Base-by-base conservation (phyloP, 2,797 vertebrate species). In the Gymnoscopelus microlampas region DNA sequence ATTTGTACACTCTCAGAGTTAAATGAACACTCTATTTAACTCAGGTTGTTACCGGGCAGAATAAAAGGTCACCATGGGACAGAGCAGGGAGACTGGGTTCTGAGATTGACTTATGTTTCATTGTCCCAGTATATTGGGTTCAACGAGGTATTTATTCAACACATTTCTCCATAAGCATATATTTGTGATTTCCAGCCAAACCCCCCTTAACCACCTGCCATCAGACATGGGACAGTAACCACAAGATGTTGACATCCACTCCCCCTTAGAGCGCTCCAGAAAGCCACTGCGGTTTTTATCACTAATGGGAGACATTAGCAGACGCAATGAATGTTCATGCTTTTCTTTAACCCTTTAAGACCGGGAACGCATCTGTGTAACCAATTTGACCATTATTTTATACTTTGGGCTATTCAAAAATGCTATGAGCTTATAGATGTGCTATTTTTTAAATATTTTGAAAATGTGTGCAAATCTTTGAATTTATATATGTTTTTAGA, bases 241-340 rank as follows among this genome's bases (percentile, higher is more conserved):
- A 65, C 71, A 73, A 73, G 71, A 79, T 68, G 14, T 61, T 79
- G 76, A 86, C 79, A 85, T 85, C 81, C 29, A 48, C 77, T n/a
- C n/a, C 82, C 85, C 83, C 74, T 87, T 87, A 85, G 84, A 75
- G 68, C 71, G 73, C 87, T 88, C 19, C 87, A 89, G 85, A 71
- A 74, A 79, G 85, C 76, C 82, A 82, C 81, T 14, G 60, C 53
- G 78, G 82, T 79, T 91, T 91, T 90, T 89, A 92, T 93, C 88
- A 88, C 77, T 78, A 79, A 91, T 89, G 88, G 80, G 75, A 81
- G 66, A 80, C 85, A 89, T 92, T 91, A 88, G 85, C 76, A 78
- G 78, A 82, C 79, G 79, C 92, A 91, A 92, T 93, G 88, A 90
- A 90, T 90, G 88, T 88, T 88, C 79, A 87, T 77, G 66, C 88